phyloP scores from a whole-genome alignment of 2,797 vertebrate species.

The Lindbergichthys nudifrons region DNA sequence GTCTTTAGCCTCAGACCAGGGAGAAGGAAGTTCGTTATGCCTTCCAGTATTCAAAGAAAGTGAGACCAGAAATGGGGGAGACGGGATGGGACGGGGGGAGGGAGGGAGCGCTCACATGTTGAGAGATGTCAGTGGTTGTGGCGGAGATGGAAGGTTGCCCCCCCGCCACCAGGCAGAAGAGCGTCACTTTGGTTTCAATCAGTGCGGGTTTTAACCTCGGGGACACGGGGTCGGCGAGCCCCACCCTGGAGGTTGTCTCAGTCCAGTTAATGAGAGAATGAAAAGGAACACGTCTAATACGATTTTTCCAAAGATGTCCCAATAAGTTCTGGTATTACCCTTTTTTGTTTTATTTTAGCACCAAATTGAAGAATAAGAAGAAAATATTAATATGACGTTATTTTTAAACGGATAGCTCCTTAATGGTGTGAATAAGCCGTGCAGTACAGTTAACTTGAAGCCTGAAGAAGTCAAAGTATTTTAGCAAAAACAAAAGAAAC shows the following conservation, averaged over 20 bases:
- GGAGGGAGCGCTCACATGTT: constrained; percentile 75
- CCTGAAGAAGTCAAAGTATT: not conserved
- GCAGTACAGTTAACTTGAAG: not conserved
- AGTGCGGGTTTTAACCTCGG: constrained; percentile 74
- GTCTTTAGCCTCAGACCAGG: constrained; percentile 75
- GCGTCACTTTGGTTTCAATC: constrained; percentile 81
- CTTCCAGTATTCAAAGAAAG: constrained; percentile 57
- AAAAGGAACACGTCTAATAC: constrained; percentile 11
- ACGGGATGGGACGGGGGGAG: constrained; percentile 41
- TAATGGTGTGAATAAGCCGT: not conserved
- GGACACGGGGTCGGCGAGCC: constrained; percentile 69
- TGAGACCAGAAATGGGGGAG: constrained; percentile 53
- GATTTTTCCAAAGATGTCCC: constrained; percentile 16
- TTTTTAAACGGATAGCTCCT: not conserved
- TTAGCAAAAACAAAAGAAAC: not conserved
- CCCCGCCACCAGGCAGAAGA: constrained; percentile 74
- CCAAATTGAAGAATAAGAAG: not conserved
- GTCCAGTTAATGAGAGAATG: constrained; percentile 49
- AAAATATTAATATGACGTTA: constrained; percentile 1
- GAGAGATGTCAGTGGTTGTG: constrained; percentile 78
- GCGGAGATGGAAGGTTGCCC: constrained; percentile 69
- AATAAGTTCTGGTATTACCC: not conserved
- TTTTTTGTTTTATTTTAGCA: constrained; percentile 3
- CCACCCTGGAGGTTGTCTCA: constrained; percentile 43
- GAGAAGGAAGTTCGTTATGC: constrained; percentile 71